phyloP scores from a whole-genome alignment of 2,888 invertebrate species.

The Monoplex corrugatus region DNA sequence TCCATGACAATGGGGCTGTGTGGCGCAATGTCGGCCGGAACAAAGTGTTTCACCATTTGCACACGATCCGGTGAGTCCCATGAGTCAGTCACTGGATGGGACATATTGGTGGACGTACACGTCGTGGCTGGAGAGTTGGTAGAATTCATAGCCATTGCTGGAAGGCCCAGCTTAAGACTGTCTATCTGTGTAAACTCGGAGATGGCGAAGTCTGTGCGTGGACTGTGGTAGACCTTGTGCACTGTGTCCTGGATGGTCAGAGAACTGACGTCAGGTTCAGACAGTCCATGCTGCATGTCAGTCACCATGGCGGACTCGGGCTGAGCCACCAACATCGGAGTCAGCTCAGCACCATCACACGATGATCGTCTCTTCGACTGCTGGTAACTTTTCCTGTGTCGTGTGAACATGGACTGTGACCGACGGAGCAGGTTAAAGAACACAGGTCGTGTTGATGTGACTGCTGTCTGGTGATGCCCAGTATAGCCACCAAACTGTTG shows the following conservation, averaged over 20 bases:
- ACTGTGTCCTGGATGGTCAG: not conserved
- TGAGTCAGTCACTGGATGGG: not conserved
- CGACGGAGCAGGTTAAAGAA: not conserved
- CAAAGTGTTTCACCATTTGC: not conserved
- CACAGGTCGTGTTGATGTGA: not conserved
- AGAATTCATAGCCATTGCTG: not conserved
- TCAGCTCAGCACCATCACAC: constrained; percentile 10
- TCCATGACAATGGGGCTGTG: not conserved
- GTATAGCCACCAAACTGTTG: not conserved
- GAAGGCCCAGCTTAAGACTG: not conserved
- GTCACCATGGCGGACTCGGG: not conserved
- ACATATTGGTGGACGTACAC: not conserved
- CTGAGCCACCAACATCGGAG: not conserved
- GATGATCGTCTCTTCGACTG: not conserved
- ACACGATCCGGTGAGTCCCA: not conserved
- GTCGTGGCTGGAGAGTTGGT: not conserved
- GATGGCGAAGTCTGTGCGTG: not conserved
- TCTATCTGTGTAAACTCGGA: constrained; percentile 3
- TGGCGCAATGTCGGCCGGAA: not conserved
- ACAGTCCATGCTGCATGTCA: not conserved
- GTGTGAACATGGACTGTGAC: constrained; percentile 20
- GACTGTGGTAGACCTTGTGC: not conserved
- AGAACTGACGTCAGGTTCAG: not conserved
- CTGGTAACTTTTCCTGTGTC: not conserved
- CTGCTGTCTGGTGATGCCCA: not conserved